A percentile compares a stretch with the other conserved stretches of the same genome.
Evolutionary conservation across 2,888 invertebrate genomes (phyloP).

Genomic region (Elegia similella): DNA sequence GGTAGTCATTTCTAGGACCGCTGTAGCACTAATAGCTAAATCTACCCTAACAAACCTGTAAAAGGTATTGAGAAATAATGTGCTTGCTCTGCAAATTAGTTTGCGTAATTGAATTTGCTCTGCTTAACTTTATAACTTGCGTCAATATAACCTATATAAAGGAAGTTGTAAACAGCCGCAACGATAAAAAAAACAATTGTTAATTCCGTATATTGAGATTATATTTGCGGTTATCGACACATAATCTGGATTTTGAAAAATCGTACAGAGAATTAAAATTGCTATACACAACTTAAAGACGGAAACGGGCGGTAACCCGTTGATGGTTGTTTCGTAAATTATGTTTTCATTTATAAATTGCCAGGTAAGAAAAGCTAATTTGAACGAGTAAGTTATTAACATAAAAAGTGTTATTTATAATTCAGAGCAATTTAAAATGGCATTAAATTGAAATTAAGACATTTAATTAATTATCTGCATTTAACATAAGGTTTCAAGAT

Average conservation of each 20-base stretch:
- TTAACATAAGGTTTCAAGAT: too few relatives aligned
- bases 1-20: conserved; percentile 12
- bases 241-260: conserved; percentile 17
- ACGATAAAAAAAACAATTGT: background rate
- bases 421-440: conserved; percentile 13
- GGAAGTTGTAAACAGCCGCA: background rate
- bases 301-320: conserved; percentile 5
- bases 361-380: background rate
- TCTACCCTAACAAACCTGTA: conserved; percentile 6
- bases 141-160: background rate
- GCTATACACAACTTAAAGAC: conserved; percentile 23
- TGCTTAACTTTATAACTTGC: background rate
- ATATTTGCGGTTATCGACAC: conserved; percentile 4
- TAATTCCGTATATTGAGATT: background rate
- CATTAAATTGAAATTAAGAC: conserved; percentile 12
- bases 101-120: background rate
- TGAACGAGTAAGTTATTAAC: too few relatives aligned
- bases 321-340: conserved; percentile 26
- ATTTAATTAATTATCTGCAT: background rate
- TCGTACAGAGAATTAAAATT: conserved; percentile 25
- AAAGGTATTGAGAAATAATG: background rate
- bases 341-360: background rate
- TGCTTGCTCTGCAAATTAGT: conserved; percentile 1
- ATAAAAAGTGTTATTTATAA: too few relatives aligned
- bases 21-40: conserved; percentile 7